Percentiles rank a stretch among this genome's conserved stretches.
phyloP scores from a whole-genome alignment of 2,113 vertebrate genomes.

The Arenaria interpres region DNA sequence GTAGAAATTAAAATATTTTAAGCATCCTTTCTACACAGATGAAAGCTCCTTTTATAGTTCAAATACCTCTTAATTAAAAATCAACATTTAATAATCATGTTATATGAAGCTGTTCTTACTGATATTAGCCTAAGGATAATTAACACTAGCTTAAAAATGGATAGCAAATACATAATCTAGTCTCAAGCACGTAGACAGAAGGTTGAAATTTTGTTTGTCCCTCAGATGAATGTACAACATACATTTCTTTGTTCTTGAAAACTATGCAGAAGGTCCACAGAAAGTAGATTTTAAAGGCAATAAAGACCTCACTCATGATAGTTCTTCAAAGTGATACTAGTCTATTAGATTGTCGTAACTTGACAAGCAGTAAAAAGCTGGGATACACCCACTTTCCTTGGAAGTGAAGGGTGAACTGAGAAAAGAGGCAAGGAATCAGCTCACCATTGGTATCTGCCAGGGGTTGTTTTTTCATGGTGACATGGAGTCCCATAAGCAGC shows the following conservation, averaged over 20 bases:
- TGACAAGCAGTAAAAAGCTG: background rate
- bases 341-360: background rate
- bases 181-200: background rate
- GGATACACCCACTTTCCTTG: background rate
- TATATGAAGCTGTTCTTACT: conserved; percentile 25
- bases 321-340: background rate
- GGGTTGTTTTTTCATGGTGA: background rate
- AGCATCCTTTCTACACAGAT: conserved; percentile 2
- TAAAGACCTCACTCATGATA: background rate
- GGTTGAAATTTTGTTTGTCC: background rate
- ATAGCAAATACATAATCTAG: background rate
- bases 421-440: background rate
- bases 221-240: background rate
- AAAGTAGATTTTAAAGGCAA: background rate
- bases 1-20: conserved; percentile 32
- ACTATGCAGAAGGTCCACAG: background rate
- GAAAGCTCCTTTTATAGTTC: conserved; percentile 62
- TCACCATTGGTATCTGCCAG: background rate
- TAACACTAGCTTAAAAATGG: conserved; percentile 6
- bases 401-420: background rate
- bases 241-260: background rate
- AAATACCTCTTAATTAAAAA: conserved; percentile 70
- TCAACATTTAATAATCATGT: conserved; percentile 41
- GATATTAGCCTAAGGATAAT: conserved; percentile 21
- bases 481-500: background rate